These are phyloP conservation scores for Brienomyrus longianalis DNA, from an alignment of 2,113 vertebrate species.

Conservation along the genomic window DNA sequence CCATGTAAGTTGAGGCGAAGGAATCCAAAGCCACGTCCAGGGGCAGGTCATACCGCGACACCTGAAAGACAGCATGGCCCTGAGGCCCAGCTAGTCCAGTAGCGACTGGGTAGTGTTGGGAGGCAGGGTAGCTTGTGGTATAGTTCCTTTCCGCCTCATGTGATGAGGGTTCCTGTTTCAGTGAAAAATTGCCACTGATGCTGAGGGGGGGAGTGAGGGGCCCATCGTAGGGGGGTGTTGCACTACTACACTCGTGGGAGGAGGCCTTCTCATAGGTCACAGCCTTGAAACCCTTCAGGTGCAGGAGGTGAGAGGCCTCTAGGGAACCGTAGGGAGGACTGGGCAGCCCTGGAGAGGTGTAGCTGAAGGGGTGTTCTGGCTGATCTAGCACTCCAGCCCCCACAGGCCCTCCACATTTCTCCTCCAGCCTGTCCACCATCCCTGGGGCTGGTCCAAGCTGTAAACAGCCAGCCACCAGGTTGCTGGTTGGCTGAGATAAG, in stretches of 20 bases:
- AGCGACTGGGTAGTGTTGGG: conserved; percentile 59
- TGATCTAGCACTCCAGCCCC: conserved; percentile 47
- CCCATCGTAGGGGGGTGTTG: conserved; percentile 83
- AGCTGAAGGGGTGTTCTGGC: conserved; percentile 64
- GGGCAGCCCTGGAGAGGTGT: conserved; percentile 84
- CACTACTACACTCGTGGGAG: conserved; percentile 65
- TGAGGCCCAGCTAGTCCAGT: conserved; percentile 62
- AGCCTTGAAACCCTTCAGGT: conserved; percentile 82
- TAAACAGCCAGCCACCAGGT: conserved; percentile 88
- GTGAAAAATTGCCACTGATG: conserved; percentile 84
- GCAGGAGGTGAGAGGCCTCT: conserved; percentile 79
- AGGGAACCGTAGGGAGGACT: conserved; percentile 89
- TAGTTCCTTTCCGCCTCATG: conserved; percentile 77
- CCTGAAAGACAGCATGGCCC: conserved; percentile 71
- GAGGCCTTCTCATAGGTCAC: conserved; percentile 70
- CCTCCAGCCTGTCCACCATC: conserved; percentile 74
- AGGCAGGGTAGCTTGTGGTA: conserved; percentile 55
- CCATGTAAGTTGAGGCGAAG: conserved; percentile 64
- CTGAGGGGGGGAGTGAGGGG: conserved; percentile 88
- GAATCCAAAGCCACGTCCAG: conserved; percentile 81
- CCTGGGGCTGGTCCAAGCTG: conserved; percentile 71
- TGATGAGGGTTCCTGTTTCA: conserved; percentile 86
- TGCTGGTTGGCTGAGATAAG: conserved; percentile 95
- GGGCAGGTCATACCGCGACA: conserved; percentile 76
- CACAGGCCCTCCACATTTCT: conserved; percentile 62